Evolutionary conservation across 2,113 vertebrate genomes (phyloP).

Genomic region (Panthera tigris): DNA sequence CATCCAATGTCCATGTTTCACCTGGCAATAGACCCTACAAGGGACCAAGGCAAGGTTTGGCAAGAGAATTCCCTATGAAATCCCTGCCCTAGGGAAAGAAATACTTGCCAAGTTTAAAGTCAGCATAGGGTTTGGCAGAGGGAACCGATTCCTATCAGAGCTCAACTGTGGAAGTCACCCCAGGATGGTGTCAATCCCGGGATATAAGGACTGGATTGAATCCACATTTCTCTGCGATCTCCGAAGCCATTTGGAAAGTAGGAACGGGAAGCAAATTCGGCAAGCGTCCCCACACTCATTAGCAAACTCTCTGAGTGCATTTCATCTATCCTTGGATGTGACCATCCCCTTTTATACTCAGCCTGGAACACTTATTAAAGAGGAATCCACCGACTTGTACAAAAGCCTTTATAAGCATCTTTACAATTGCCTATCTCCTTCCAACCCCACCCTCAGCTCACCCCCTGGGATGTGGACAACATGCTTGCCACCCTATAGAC

Average conservation of each 20-base stretch:
- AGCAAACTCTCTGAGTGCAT: background rate
- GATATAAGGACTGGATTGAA: rapidly evolving
- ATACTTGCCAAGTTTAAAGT: background rate
- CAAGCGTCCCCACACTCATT: rapidly evolving
- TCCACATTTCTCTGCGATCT: background rate
- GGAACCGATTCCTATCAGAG: background rate
- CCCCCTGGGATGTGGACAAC: background rate
- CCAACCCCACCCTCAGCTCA: background rate
- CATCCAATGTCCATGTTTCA: no score
- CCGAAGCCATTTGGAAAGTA: background rate
- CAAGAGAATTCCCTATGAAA: background rate
- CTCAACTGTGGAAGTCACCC: rapidly evolving
- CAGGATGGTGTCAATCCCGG: background rate
- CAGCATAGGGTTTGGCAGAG: background rate
- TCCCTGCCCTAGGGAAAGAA: background rate
- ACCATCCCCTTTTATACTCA: no score
- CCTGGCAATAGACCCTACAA: rapidly evolving
- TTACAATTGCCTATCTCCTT: background rate
- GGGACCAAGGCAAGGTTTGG: background rate
- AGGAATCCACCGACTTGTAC: background rate
- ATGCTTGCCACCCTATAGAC: background rate
- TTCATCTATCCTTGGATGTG: background rate
- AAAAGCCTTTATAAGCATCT: background rate
- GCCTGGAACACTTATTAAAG: background rate
- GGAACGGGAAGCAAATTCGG: background rate